phyloP scores from a whole-genome alignment of 2,113 vertebrate species.

The Chrysemys picta region DNA sequence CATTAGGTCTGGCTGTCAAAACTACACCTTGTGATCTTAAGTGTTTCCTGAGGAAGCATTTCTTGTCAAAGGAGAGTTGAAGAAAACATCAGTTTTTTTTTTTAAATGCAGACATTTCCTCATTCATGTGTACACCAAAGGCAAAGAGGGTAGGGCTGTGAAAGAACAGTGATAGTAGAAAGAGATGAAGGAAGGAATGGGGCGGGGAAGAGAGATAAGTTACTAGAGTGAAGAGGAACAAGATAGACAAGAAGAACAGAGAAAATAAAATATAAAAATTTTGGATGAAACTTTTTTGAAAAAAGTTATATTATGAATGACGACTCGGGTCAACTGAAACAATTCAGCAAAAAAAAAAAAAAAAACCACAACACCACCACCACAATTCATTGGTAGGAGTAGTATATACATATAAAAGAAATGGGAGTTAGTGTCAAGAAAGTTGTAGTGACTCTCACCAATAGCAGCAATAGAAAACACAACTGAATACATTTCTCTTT shows the following conservation, averaged over 20 bases:
- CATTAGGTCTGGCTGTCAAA: not conserved
- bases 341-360: not conserved
- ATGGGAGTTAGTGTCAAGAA: not conserved
- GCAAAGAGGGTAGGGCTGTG: not conserved
- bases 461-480: not conserved
- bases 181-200: not conserved
- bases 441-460: not conserved
- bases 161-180: not conserved
- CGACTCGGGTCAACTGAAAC: not conserved
- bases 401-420: not conserved
- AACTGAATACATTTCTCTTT: not conserved
- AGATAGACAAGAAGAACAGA: not conserved
- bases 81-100: not conserved
- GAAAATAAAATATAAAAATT: not conserved
- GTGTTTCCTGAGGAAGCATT: not conserved
- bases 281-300: not conserved
- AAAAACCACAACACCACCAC: too few species aligned
- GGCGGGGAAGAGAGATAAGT: too few species aligned
- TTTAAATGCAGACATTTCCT: not conserved
- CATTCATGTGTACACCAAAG: not conserved
- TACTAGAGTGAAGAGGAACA: not conserved
- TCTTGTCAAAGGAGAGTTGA: not conserved
- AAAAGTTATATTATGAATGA: too few species aligned
- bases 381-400: not conserved
- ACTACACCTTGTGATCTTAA: not conserved